Evolutionary conservation across 1,140 invertebrate species (phyloP).

Genomic region (Zeugodacus cucurbitae): DNA sequence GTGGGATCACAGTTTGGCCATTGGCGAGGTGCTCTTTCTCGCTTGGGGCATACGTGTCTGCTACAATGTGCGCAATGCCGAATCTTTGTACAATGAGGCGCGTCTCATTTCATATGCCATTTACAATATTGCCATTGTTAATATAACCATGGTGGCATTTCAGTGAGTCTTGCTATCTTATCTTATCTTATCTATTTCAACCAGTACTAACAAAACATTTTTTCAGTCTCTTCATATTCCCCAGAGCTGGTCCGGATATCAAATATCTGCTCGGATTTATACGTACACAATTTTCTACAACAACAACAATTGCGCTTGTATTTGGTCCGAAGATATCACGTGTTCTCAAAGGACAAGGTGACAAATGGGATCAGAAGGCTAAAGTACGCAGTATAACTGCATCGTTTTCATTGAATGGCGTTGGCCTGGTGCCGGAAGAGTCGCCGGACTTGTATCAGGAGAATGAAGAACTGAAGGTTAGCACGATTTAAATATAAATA

Average conservation of each 20-base stretch:
- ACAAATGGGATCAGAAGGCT: slow-evolving; percentile 86
- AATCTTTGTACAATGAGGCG: slow-evolving; percentile 92
- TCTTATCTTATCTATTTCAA: too few species aligned
- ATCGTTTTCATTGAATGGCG: slow-evolving; percentile 86
- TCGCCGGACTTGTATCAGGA: slow-evolving; percentile 87
- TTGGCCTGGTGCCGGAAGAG: slow-evolving; percentile 80
- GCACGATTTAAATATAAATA: neutral
- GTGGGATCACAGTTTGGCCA: slow-evolving; percentile 91
- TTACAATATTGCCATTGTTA: slow-evolving; percentile 92
- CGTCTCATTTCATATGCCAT: slow-evolving; percentile 91
- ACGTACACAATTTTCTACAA: slow-evolving; percentile 86
- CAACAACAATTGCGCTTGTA: slow-evolving; percentile 84
- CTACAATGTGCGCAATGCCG: slow-evolving; percentile 89
- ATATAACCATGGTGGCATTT: slow-evolving; percentile 88
- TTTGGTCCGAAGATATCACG: slow-evolving; percentile 88
- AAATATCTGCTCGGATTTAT: slow-evolving; percentile 90
- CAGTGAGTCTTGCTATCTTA: slow-evolving; percentile 77
- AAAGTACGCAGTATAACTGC: slow-evolving; percentile 83
- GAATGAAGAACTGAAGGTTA: slow-evolving; percentile 88
- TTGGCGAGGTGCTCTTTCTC: slow-evolving; percentile 88
- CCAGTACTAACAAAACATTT: neutral
- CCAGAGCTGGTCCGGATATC: slow-evolving; percentile 86
- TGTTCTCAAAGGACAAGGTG: slow-evolving; percentile 83
- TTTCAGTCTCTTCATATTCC: slow-evolving; percentile 78
- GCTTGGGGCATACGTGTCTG: slow-evolving; percentile 92